Base-by-base conservation (phyloP, 2,113 vertebrate species). In the Hiodon tergisus region DNA sequence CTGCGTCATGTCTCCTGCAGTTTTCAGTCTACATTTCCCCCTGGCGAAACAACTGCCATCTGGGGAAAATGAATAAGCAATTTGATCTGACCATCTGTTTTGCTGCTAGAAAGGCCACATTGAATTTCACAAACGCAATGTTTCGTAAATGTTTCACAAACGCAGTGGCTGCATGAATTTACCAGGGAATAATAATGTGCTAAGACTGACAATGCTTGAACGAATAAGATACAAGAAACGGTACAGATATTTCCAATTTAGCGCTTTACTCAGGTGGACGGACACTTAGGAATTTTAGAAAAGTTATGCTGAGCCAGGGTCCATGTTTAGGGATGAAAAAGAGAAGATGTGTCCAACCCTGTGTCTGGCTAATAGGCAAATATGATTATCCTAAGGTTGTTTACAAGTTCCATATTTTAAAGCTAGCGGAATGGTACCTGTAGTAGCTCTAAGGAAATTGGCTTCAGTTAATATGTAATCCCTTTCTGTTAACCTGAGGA, bases 181-280 rank as follows among this genome's bases (percentile, higher is more conserved):
- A 62, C 81, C n/a, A 75, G 74, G 77, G 72, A 72, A 78, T 69
- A 73, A 72, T 73, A 75, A 70, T 57, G 78, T 53, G 54, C 5
- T 50, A 74, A 77, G 53, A 75, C 17, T 74, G 75, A 66, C 51
- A 50, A 71, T 47, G 71, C 71, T 54, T 72, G 6, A 76, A 77
- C 79, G 72, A 68, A 83, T 80, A 59, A 82, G 75, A 17, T 47
- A 62, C 57, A 61, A 16, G 7, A 65, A 10, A 57, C 5, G 5
- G 31, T 31, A 2, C 31, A 31, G 31, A 31, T 31, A 31, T 31
- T 31, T 31, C 31, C 31, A 31, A 31, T 31, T 31, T 31, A 31
- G 31, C 31, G 2, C 31, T 31, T 31, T 31, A 31, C 31, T 31
- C 16, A 63, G 61, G n/a, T 63, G 46, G 16, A 46, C 61, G 31